Conservation (phyloP, 2,113 vertebrate genomes). For the Gulo gulo region DNA sequence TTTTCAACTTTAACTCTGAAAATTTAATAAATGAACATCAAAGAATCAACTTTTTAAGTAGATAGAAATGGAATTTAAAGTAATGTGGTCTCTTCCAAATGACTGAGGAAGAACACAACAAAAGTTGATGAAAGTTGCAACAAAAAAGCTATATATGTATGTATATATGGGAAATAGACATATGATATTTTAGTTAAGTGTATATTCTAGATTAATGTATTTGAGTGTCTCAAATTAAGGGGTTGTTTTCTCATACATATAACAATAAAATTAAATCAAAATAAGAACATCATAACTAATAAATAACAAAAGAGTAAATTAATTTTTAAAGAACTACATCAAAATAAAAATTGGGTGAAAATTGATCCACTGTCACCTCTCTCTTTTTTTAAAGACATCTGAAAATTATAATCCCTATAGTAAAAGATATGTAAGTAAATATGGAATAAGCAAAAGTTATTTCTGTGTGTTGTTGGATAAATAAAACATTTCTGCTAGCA, state of each 20-base stretch:
- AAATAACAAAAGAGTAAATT: not conserved
- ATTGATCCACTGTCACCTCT: not conserved
- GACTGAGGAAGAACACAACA: not conserved
- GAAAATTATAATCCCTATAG: not conserved
- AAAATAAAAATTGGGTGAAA: not conserved
- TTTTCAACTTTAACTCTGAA: not conserved
- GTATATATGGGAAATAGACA: not conserved
- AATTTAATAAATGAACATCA: not conserved
- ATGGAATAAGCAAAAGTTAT: not conserved
- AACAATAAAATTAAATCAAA: not conserved
- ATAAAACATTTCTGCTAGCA: not conserved
- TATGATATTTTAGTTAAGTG: not conserved
- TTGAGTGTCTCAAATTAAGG: not conserved
- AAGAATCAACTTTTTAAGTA: not conserved
- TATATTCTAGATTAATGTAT: not conserved
- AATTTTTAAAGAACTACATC: not conserved
- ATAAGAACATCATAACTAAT: not conserved
- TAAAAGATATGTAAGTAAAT: not conserved
- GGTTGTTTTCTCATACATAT: not conserved
- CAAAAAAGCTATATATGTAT: not conserved
- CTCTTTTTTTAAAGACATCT: not conserved
- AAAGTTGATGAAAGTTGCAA: not conserved
- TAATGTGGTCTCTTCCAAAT: not conserved
- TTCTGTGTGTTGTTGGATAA: not conserved
- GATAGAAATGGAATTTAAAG: not conserved